Evolutionary conservation across 2,113 vertebrate genomes (phyloP).

Genomic region (Pteropus alecto): DNA sequence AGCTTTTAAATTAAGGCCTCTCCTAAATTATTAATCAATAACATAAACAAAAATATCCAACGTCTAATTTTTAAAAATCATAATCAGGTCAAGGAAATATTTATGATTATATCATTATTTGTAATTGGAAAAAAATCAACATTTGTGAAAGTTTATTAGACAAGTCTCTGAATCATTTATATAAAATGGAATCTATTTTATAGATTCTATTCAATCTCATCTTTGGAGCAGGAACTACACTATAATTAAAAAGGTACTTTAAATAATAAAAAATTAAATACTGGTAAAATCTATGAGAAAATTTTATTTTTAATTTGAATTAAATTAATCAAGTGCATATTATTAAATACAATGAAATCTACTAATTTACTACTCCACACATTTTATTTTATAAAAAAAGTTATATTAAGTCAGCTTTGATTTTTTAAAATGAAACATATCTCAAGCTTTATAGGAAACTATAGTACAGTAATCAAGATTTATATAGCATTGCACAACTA

Average conservation of each 20-base stretch:
- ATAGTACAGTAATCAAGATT: not conserved
- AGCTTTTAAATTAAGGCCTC: not conserved
- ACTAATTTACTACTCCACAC: not conserved
- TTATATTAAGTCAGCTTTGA: not conserved
- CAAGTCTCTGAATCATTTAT: not conserved
- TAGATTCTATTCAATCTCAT: not conserved
- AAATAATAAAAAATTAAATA: constrained; percentile 39
- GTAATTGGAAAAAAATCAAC: not conserved
- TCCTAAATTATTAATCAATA: not conserved
- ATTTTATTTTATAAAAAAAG: not conserved
- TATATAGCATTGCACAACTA: not conserved
- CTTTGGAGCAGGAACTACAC: not conserved
- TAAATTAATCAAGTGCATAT: not conserved
- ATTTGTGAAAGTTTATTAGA: not conserved
- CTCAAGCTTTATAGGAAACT: not conserved
- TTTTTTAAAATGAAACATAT: not conserved
- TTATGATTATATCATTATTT: not conserved
- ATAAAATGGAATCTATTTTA: not conserved
- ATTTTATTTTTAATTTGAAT: constrained; percentile 4
- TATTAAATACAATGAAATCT: not conserved
- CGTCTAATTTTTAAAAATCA: not conserved
- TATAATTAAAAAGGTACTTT: not conserved
- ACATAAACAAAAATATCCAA: not conserved
- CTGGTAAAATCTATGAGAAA: not conserved
- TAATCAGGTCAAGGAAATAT: not conserved